phyloP scores from a whole-genome alignment of 2,113 vertebrate species.

The Crocuta crocuta region DNA sequence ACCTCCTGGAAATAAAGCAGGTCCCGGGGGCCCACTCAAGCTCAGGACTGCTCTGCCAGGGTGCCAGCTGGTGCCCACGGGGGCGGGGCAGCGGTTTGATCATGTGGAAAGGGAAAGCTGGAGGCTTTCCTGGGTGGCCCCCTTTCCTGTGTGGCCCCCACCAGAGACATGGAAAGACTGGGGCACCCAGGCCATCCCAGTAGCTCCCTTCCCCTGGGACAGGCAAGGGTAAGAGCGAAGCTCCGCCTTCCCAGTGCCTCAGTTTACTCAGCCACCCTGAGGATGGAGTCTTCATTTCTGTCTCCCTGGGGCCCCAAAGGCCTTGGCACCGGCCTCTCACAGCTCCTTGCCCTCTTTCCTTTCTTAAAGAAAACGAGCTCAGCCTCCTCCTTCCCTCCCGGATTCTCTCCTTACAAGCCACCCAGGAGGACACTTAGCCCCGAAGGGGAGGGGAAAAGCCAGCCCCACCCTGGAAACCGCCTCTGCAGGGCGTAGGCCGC shows the following conservation, averaged over 20 bases:
- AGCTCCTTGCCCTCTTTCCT: conserved; percentile 32
- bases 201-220: background rate
- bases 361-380: conserved; percentile 49
- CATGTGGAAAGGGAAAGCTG: conserved; percentile 62
- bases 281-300: background rate
- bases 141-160: background rate
- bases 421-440: background rate
- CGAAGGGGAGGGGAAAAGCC: background rate
- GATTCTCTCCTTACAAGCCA: conserved; percentile 19
- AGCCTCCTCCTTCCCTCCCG: background rate
- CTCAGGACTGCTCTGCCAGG: conserved; percentile 75
- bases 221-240: background rate
- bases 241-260: background rate
- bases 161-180: background rate
- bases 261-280: conserved; percentile 22
- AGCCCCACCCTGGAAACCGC: background rate
- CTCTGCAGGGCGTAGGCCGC: background rate
- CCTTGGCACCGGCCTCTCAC: background rate
- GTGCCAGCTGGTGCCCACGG: conserved; percentile 81
- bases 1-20: conserved; percentile 69
- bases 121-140: conserved; percentile 3
- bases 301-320: background rate
- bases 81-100: conserved; percentile 56
- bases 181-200: background rate
- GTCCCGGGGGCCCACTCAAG: conserved; percentile 73